Evolutionary conservation across 2,797 vertebrate genomes (phyloP), one percentile per base, ranked within the genome.

Genomic region (Champsocephalus esox): DNA sequence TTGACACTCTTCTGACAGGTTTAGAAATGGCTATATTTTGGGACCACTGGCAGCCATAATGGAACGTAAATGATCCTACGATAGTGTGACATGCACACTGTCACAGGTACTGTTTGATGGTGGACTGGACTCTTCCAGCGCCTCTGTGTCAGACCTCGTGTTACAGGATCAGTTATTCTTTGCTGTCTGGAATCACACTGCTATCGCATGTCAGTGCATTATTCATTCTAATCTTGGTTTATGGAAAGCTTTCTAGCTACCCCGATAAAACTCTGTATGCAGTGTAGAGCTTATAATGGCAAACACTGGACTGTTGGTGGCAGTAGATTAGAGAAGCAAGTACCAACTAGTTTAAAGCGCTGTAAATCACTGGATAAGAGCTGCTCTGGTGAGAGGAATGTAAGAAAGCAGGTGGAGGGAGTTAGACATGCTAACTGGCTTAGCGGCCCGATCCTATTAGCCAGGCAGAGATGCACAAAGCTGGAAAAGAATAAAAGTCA

Each of bases 131-230:
- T 16, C 9, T 0, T 52, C 19, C 60, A 41, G 24, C 50, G 21
- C 17, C 6, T 48, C 38, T 19, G 17, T 59, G 9, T 49, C 43
- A 66, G 51, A 55, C 59, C 64, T 80, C 28, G 6, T 50, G 65
- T 87, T 81, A 57, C 72, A 79, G 65, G n/a, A 32, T 64, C 12
- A 32, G 7, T 73, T 16, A 13, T 21, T 46, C 60, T 51, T 38
- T 12, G 9, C 43, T 9, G 17, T 13, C n/a, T 28, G 54, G 52
- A n/a, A 41, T 71, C 54, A 32, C 38, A 51, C 68, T 24, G 54
- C 67, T 77, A 77, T 91, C 83, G 80, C 3, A 71, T 90, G 82
- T 81, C 82, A 73, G 66, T 60, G 65, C 74, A 91, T 91, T 90
- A 92, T 90, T 92, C 9, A 91, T 80, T 70, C 58, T 70, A 12